Evolutionary conservation across 2,797 vertebrate genomes (phyloP).

Genomic region (Kryptolebias ocellatus): DNA sequence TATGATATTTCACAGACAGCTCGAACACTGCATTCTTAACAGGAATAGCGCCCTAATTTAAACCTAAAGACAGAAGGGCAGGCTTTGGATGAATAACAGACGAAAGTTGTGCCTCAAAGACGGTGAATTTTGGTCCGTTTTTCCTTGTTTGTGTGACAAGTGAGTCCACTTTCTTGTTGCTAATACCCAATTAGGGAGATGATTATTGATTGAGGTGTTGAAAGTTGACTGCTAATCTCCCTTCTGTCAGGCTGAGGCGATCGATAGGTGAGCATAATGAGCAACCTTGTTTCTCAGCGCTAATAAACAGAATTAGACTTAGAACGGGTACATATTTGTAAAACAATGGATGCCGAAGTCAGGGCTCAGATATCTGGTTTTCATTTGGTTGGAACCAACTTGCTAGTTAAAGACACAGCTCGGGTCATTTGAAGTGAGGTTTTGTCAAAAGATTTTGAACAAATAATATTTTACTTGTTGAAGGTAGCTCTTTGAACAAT

Average conservation of each 20-base stretch:
- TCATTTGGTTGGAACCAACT: slow-evolving; percentile 7
- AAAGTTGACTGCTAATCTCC: slow-evolving; percentile 82
- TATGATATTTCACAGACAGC: slow-evolving; percentile 42
- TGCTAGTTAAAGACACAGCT: neutral
- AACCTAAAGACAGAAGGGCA: slow-evolving; percentile 42
- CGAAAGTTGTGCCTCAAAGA: slow-evolving; percentile 13
- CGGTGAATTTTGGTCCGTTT: slow-evolving; percentile 51
- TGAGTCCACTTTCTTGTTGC: slow-evolving; percentile 75
- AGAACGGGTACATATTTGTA: slow-evolving; percentile 60
- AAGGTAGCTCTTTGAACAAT: no score
- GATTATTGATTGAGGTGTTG: slow-evolving; percentile 82
- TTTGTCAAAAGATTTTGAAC: neutral
- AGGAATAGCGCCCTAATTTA: slow-evolving; percentile 38
- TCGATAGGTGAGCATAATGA: slow-evolving; percentile 77
- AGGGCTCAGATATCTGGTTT: slow-evolving; percentile 11
- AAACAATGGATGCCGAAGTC: slow-evolving; percentile 27
- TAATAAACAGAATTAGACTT: slow-evolving; percentile 68
- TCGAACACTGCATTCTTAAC: slow-evolving; percentile 26
- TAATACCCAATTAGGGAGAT: slow-evolving; percentile 84
- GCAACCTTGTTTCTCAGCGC: slow-evolving; percentile 63
- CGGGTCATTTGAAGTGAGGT: neutral
- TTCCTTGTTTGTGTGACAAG: slow-evolving; percentile 71
- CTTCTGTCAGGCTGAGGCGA: slow-evolving; percentile 64
- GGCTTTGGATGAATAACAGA: slow-evolving; percentile 52
- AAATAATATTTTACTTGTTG: no score